Conservation (phyloP, 37 sponge, comb jelly and placozoan species). For the Amphimedon queenslandica region DNA sequence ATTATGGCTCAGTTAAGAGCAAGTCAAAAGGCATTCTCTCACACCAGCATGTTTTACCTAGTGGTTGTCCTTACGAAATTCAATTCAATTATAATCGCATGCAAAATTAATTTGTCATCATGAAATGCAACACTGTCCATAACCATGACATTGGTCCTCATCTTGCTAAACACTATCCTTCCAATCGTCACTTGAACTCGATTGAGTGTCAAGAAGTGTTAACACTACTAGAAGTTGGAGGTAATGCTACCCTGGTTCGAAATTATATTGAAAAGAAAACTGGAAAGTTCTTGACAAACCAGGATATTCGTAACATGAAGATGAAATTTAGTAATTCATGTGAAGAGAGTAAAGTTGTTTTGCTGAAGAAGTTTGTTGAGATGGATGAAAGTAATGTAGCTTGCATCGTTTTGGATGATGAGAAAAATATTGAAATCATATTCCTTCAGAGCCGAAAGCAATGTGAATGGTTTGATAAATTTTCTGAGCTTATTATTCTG, state of each 20-base stretch:
- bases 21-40: slow-evolving; percentile 13
- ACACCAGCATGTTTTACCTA: slow-evolving; percentile 7
- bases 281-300: slow-evolving; percentile 8
- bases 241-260: slow-evolving; percentile 1
- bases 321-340: background rate
- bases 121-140: background rate
- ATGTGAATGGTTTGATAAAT: background rate
- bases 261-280: slow-evolving; percentile 14
- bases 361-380: background rate
- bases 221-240: slow-evolving; percentile 15
- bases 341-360: slow-evolving; percentile 1
- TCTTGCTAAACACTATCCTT: slow-evolving; percentile 14
- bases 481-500: slow-evolving; percentile 5
- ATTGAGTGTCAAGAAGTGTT: slow-evolving; percentile 17
- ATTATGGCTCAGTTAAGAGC: background rate
- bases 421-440: slow-evolving; percentile 5
- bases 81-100: slow-evolving; percentile 13
- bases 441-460: background rate
- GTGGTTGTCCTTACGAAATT: slow-evolving; percentile 2
- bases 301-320: slow-evolving; percentile 8
- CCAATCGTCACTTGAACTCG: background rate
- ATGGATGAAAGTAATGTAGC: slow-evolving; percentile 4
- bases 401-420: slow-evolving; percentile 10
- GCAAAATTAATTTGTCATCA: background rate
- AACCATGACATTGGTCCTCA: slow-evolving; percentile 7